These are phyloP conservation scores for Euschistus heros DNA, from an alignment of 1,140 invertebrate genomes.

Conservation along the genomic window DNA sequence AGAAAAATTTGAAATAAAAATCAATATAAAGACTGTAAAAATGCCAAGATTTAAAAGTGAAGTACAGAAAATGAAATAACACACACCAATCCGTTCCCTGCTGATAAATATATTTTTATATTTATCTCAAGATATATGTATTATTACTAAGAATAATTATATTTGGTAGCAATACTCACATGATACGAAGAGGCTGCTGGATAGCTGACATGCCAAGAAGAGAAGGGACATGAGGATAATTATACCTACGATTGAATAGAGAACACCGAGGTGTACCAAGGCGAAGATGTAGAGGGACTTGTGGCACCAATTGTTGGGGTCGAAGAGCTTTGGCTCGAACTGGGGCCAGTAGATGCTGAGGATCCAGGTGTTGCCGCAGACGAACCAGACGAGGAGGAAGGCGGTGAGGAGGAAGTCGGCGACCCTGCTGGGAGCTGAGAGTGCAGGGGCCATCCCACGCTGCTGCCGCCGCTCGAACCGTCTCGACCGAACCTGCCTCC, in stretches of 20 bases:
- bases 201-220: constrained; percentile 50
- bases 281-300: constrained; percentile 66
- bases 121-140: no score
- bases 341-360: constrained; percentile 62
- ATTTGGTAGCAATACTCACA: constrained; percentile 44
- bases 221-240: constrained; percentile 47
- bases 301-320: constrained; percentile 64
- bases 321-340: constrained; percentile 51
- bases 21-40: no score
- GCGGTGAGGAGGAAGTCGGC: constrained; percentile 47
- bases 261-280: constrained; percentile 48
- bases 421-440: constrained; percentile 37
- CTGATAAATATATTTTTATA: no score
- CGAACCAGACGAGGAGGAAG: constrained; percentile 65
- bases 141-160: no score
- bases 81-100: no score
- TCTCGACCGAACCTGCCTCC: constrained; percentile 51
- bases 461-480: constrained; percentile 43
- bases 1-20: no score
- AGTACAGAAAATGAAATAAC: no score
- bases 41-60: no score
- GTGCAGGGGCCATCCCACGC: constrained; percentile 38
- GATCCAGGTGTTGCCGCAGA: constrained; percentile 70
- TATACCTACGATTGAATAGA: constrained; percentile 47
- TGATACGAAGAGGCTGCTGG: constrained; percentile 52